Evolutionary conservation across 2,113 vertebrate genomes (phyloP).

Genomic region (Willisornis vidua): DNA sequence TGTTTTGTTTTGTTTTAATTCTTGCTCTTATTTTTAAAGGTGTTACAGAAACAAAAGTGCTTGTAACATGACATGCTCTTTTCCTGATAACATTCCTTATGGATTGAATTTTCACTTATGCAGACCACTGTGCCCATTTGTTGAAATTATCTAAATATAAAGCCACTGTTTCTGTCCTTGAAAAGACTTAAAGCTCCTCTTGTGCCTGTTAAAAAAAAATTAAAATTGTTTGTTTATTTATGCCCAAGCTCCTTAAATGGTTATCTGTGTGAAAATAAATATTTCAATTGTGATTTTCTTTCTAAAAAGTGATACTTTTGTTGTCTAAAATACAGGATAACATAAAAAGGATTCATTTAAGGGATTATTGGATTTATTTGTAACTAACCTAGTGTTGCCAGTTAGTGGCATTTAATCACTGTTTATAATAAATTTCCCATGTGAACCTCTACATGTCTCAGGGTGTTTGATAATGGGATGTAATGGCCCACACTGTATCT

Average conservation of each 20-base stretch:
- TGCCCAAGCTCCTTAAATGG: background rate
- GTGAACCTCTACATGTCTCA: background rate
- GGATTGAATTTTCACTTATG: conserved; percentile 5
- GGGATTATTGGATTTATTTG: background rate
- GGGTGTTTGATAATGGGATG: background rate
- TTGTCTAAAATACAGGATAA: background rate
- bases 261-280: background rate
- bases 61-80: conserved; percentile 3
- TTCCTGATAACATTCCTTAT: background rate
- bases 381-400: background rate
- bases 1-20: background rate
- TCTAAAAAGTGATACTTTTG: background rate
- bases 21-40: conserved; percentile 10
- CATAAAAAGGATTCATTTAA: background rate
- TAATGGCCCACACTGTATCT: background rate
- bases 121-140: background rate
- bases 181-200: background rate
- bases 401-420: background rate
- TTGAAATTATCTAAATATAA: background rate
- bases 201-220: background rate
- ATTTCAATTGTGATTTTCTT: background rate
- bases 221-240: background rate
- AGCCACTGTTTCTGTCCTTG: background rate
- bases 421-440: background rate
- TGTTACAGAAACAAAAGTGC: conserved; percentile 31